Percentiles rank a stretch among this genome's conserved stretches.
phyloP scores from a whole-genome alignment of 2,797 vertebrate genomes.

The Tiaroga cobitis region DNA sequence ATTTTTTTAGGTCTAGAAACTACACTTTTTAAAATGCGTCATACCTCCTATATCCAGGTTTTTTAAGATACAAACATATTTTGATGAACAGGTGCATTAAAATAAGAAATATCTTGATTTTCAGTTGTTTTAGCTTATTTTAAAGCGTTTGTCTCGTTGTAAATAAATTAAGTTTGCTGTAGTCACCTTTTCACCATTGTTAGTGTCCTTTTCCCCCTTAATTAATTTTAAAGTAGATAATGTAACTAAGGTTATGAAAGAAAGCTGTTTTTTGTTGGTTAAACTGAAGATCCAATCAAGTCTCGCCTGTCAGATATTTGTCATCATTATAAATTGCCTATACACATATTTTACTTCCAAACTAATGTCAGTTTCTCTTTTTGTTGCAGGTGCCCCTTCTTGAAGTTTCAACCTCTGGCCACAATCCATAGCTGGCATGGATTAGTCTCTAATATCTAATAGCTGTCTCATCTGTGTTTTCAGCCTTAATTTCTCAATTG shows the following conservation, averaged over 20 bases:
- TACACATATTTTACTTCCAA: background rate
- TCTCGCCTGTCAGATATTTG: background rate
- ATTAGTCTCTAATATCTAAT: conserved; percentile 47
- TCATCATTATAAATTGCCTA: background rate
- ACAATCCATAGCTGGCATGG: conserved; percentile 46
- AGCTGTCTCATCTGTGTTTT: conserved; percentile 41
- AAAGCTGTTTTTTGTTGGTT: background rate
- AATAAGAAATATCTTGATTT: background rate
- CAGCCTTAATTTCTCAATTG: conserved; percentile 52
- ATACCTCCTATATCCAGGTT: background rate
- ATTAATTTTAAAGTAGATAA: background rate
- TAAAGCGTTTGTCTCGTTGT: background rate
- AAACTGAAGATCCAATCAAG: background rate
- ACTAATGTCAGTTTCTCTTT: conserved; percentile 25
- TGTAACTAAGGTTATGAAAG: background rate
- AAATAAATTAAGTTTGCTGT: background rate
- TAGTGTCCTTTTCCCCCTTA: background rate
- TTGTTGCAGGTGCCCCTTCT: conserved; percentile 53
- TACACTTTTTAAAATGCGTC: background rate
- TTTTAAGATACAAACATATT: background rate
- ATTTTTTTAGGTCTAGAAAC: background rate
- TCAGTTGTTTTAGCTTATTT: background rate
- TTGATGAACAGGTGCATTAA: background rate
- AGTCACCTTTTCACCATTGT: background rate
- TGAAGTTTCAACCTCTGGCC: background rate